Evolutionary conservation across 2,797 vertebrate genomes (phyloP), one percentile per base, ranked within the genome.

Genomic region (Micropoecilia bifurca): DNA sequence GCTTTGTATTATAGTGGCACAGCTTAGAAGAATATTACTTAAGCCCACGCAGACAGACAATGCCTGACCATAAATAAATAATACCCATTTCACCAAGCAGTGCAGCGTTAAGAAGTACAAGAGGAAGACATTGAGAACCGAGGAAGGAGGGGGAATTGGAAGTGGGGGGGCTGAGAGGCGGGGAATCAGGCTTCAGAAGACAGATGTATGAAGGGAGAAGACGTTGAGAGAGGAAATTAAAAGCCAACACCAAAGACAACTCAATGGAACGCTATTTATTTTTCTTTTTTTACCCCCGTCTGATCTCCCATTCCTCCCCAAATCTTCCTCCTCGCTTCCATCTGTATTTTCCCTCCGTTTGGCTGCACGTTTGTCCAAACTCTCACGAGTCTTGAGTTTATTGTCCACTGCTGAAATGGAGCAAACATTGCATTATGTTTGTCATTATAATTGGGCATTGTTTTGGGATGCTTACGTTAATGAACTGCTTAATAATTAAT

Each of bases 51-150:
- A 84, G 76, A 77, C 88, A 90, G 85, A 91, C 92, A 90, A 93
- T 89, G 88, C 90, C 88, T 76, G 87, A 71, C 79, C 91, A 91
- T 93, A 89, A 92, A 93, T 93, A 92, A 93, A 88, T 93, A 89
- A 92, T 85, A 85, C 68, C 89, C 87, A 80, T 85, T 89, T 90
- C 71, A 46, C 89, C 80, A 73, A 81, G 88, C 84, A 86, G 72
- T 53, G 66, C 81, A 71, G 88, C 85, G 79, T 86, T 79, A 87
- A 83, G 79, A 74, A 83, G 81, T 55, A 73, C 75, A 76, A 66
- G 77, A 81, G 82, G 80, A 84, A 88, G 86, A 85, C 80, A 81
- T 57, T 18, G 79, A 85, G 84, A 89, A 76, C 84, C 80, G 0
- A 68, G 73, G 82, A 83, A 82, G 80, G 59, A 81, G 74, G 71